Evolutionary conservation across 2,888 invertebrate genomes (phyloP).

Genomic region (Eristalis tenax): DNA sequence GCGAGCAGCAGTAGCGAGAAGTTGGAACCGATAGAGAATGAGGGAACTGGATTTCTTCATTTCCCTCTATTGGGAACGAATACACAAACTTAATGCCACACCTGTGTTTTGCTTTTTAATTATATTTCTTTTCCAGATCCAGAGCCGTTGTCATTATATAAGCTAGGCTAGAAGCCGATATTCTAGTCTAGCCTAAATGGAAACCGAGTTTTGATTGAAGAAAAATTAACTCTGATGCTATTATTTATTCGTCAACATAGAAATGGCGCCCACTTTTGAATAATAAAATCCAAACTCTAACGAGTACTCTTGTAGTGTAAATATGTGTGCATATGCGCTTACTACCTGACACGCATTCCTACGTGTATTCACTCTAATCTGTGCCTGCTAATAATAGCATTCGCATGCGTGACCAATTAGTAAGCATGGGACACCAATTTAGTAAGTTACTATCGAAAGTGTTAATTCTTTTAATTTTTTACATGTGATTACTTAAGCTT

Average conservation of each 20-base stretch:
- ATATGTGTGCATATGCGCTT: conserved; percentile 19
- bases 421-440: conserved; percentile 16
- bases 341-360: conserved; percentile 45
- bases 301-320: neutral
- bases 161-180: neutral
- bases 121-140: conserved; percentile 1
- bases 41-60: conserved; percentile 56
- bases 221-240: no score
- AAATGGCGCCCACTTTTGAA: conserved; percentile 30
- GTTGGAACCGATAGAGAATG: conserved; percentile 25
- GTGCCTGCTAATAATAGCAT: conserved; percentile 29
- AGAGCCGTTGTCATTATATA: neutral
- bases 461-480: neutral
- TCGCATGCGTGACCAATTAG: conserved; percentile 12
- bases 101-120: conserved; percentile 65
- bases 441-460: conserved; percentile 42
- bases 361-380: neutral
- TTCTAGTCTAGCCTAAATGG: no score
- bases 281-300: conserved; percentile 19
- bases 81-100: conserved; percentile 55
- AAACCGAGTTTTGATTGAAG: no score
- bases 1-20: conserved; percentile 8
- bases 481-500: no score
- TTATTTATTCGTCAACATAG: neutral
- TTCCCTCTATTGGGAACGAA: conserved; percentile 21